Evolutionary conservation across 2,797 vertebrate species (phyloP), one percentile per base, ranked within the genome.

Genomic region (Agapornis canus): DNA sequence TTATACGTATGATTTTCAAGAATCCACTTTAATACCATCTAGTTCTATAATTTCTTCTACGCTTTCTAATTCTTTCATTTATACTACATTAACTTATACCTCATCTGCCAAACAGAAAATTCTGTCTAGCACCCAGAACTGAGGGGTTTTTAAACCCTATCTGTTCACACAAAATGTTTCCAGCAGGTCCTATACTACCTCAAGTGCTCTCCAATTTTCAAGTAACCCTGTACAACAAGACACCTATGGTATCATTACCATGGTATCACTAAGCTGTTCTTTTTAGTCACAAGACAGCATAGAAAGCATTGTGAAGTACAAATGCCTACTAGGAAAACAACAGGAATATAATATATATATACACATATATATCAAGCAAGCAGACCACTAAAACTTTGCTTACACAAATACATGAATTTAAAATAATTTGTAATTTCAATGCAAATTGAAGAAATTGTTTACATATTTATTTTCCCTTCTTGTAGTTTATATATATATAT

Each of bases 401-500:
- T 60, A 29, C 35, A 82, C 31, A 70, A 42, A 82, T 61, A n/a
- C 61, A 22, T 59, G 6, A 10, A 80, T 89, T 89, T 90, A 69
- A 83, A 92, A 39, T 63, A 40, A 79, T 29, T n/a, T 79, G 64
- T 66, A 49, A 82, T 89, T 92, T 86, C 84, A 93, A 88, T 63
- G n/a, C 54, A 89, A 86, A 93, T 10, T n/a, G 48, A 82, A 80
- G 16, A 32, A 83, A 61, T 22, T 35, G 6, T 73, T 92, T 73
- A 66, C 8, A 15, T 60, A 88, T 48, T 94, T 89, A 66, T 43
- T 75, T 89, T 65, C 23, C 59, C 43, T 81, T 84, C 79, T 27
- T 79, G 18, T 15, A 82, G 52, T 56, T 22, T 29, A n/a, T 5
- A 42, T 21, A 42, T 42, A 39, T 5, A 42, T 21, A 42, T 42